These are phyloP conservation scores for Helobdella robusta DNA, from an alignment of 2,888 invertebrate genomes.

Conservation along the genomic window DNA sequence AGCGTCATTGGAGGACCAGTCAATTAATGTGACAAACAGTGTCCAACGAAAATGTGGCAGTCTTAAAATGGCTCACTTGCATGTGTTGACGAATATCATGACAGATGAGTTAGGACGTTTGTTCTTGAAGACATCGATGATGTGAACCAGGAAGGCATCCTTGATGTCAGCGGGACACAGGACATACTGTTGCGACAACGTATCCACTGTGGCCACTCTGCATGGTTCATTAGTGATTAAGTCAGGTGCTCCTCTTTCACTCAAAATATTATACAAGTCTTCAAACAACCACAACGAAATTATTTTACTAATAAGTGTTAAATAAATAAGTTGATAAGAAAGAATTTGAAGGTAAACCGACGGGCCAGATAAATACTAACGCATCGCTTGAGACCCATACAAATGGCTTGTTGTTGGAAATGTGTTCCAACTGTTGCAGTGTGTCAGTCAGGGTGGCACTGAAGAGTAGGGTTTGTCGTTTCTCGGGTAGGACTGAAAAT, in stretches of 20 bases:
- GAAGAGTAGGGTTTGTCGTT: slow-evolving; percentile 73
- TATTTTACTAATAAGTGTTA: too few relatives aligned
- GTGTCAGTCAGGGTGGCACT: slow-evolving; percentile 87
- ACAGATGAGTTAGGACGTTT: slow-evolving; percentile 68
- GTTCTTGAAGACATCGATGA: slow-evolving; percentile 57
- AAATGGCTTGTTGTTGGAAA: slow-evolving; percentile 55
- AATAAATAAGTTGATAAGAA: too few relatives aligned
- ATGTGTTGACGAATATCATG: slow-evolving; percentile 89
- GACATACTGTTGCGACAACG: slow-evolving; percentile 80
- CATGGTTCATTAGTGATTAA: too few relatives aligned
- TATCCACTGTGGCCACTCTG: slow-evolving; percentile 69
- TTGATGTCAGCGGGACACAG: slow-evolving; percentile 81
- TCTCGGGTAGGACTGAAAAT: slow-evolving; percentile 66
- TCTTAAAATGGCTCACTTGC: slow-evolving; percentile 61
- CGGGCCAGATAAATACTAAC: neutral
- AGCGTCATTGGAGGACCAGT: too few relatives aligned
- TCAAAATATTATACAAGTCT: neutral
- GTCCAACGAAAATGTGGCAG: too few relatives aligned
- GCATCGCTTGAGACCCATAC: slow-evolving; percentile 57
- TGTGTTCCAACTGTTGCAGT: slow-evolving; percentile 60
- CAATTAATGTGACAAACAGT: too few relatives aligned
- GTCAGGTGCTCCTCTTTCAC: too few relatives aligned
- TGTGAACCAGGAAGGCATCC: slow-evolving; percentile 73
- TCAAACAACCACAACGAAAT: too few relatives aligned
- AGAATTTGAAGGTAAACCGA: too few relatives aligned